Evolutionary conservation across 2,888 invertebrate genomes (phyloP).

Genomic region (Scaptomyza polygonia): DNA sequence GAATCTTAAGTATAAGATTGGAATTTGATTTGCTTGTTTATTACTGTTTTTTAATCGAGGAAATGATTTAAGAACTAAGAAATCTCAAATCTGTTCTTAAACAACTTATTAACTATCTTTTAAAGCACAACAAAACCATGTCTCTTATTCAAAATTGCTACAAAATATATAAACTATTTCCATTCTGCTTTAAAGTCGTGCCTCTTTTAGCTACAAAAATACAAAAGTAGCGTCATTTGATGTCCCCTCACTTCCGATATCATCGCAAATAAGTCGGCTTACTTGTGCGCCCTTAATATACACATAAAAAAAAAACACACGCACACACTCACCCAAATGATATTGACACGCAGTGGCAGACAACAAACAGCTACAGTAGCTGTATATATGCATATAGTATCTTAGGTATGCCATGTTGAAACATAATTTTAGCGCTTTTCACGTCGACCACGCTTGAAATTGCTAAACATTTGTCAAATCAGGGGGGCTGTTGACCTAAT

Average conservation of each 20-base stretch:
- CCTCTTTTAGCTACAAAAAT: not conserved
- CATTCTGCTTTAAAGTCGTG: not conserved
- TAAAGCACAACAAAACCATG: too few relatives aligned
- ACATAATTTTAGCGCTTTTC: slow-evolving; percentile 49
- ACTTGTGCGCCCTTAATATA: slow-evolving; percentile 32
- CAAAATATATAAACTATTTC: too few relatives aligned
- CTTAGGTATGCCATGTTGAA: slow-evolving; percentile 41
- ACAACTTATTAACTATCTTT: too few relatives aligned
- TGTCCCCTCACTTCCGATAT: slow-evolving; percentile 35
- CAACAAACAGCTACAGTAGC: slow-evolving; percentile 1
- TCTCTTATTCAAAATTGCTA: too few relatives aligned
- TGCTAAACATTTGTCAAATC: slow-evolving; percentile 47
- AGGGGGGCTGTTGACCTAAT: slow-evolving; percentile 24
- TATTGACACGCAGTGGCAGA: slow-evolving; percentile 35
- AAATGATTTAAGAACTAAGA: not conserved
- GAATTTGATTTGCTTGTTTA: slow-evolving; percentile 13
- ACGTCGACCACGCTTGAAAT: slow-evolving; percentile 24
- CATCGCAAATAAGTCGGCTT: slow-evolving; percentile 12
- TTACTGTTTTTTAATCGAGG: too few relatives aligned
- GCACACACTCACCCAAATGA: not conserved
- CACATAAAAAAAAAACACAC: too few relatives aligned
- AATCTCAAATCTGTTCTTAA: too few relatives aligned
- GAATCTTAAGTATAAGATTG: slow-evolving; percentile 9
- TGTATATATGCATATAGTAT: slow-evolving; percentile 20
- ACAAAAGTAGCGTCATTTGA: slow-evolving; percentile 19